Evolutionary conservation across 1,140 invertebrate species (phyloP).

Genomic region (Diachasmimorpha longicaudata): DNA sequence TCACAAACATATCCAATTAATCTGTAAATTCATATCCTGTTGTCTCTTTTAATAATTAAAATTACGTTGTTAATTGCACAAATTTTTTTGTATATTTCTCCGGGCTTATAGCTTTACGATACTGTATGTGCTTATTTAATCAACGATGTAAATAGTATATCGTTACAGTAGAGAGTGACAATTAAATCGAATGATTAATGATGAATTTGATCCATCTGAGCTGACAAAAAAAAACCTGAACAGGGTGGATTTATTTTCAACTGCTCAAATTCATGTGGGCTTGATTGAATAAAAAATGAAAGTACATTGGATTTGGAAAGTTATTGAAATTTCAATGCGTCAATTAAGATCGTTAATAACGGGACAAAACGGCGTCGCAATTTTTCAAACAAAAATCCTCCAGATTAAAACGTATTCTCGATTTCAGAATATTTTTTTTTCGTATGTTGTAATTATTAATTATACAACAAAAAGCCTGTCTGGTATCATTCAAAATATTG

Average conservation of each 20-base stretch:
- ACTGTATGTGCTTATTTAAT: background rate
- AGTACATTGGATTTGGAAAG: background rate
- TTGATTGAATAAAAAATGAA: background rate
- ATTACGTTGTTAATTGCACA: background rate
- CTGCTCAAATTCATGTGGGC: background rate
- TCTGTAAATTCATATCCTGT: conserved; percentile 21
- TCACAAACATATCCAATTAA: conserved; percentile 15
- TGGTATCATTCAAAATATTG: no score
- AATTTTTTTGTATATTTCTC: background rate
- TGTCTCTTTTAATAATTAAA: background rate
- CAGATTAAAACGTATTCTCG: no score
- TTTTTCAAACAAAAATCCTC: background rate
- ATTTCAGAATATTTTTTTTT: no score
- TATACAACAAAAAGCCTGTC: no score
- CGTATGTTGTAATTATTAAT: no score
- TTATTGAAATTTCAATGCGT: background rate
- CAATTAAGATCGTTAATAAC: background rate
- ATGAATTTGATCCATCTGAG: background rate
- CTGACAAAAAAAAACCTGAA: no score
- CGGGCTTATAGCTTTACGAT: background rate
- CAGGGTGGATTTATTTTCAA: background rate
- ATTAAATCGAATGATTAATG: background rate
- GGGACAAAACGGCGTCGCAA: background rate
- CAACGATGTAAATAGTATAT: background rate
- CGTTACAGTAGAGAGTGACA: background rate